phyloP scores from a whole-genome alignment of 1,140 invertebrate genomes.

The Nomia melanderi region DNA sequence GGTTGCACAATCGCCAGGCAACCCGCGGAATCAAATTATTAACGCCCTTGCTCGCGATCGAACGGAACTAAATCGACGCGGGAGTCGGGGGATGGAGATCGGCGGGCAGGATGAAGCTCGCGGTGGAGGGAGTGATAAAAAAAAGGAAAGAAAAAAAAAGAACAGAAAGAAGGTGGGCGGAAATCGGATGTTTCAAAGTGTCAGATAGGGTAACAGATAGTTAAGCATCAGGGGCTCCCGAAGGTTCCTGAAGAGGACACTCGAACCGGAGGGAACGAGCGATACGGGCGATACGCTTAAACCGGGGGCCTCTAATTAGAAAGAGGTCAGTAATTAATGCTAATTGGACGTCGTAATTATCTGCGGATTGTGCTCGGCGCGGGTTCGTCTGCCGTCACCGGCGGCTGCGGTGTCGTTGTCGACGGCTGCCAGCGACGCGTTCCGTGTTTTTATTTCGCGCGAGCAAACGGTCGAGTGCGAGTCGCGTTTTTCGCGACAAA shows the following conservation, averaged over 20 bases:
- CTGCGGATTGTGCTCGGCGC: conserved; percentile 49
- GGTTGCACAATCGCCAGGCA: background rate
- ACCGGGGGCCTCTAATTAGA: conserved; percentile 55
- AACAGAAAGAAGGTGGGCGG: too few species aligned
- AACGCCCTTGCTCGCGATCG: conserved; percentile 45
- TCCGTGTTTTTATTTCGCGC: conserved; percentile 37
- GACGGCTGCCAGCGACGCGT: background rate
- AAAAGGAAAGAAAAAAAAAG: background rate
- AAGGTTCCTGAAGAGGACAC: conserved; percentile 20
- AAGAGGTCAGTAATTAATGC: conserved; percentile 61
- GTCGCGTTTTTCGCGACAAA: conserved; percentile 31
- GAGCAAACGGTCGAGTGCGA: background rate
- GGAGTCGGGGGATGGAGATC: background rate
- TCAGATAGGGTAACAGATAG: conserved; percentile 34
- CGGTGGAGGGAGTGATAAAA: background rate
- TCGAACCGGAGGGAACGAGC: conserved; percentile 21
- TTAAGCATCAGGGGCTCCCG: conserved; percentile 27
- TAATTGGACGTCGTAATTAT: conserved; percentile 60
- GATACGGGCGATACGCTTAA: conserved; percentile 58
- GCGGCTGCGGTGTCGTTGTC: background rate
- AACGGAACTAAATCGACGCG: conserved; percentile 35
- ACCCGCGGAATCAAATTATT: conserved; percentile 39
- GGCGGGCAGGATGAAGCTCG: background rate
- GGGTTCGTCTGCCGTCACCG: conserved; percentile 39
- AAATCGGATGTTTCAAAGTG: conserved; percentile 39